Conservation (phyloP, 2,888 invertebrate species). For the Macrosoma leucophasiata region DNA sequence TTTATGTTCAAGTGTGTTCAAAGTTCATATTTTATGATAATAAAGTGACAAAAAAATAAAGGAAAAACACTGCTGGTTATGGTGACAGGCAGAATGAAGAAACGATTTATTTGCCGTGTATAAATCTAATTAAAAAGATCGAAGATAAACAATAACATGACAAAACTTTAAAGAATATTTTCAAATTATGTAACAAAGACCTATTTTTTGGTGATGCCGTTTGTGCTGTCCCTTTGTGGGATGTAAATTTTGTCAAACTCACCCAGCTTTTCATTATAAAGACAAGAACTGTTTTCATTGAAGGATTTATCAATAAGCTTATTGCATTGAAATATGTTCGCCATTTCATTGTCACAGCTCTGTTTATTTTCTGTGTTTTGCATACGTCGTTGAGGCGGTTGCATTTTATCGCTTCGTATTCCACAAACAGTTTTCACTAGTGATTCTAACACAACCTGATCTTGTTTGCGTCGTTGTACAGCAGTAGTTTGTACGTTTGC, state of each 20-base stretch:
- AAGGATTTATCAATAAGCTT: slow-evolving; percentile 43
- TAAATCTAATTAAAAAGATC: no score
- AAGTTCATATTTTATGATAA: no score
- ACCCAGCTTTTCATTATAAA: slow-evolving; percentile 50
- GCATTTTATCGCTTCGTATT: slow-evolving; percentile 32
- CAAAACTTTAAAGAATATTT: no score
- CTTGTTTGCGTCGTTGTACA: slow-evolving; percentile 57
- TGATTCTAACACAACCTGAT: slow-evolving; percentile 55
- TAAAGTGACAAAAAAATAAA: no score
- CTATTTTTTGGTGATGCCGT: no score
- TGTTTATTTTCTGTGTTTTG: slow-evolving; percentile 32
- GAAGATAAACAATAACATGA: no score
- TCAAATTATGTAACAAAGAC: no score
- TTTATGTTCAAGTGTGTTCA: no score
- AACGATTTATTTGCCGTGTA: no score
- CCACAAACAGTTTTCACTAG: slow-evolving; percentile 52
- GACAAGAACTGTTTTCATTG: slow-evolving; percentile 47
- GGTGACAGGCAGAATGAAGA: no score
- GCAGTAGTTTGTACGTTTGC: slow-evolving; percentile 62
- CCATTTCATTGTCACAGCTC: slow-evolving; percentile 39
- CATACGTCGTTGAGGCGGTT: slow-evolving; percentile 16
- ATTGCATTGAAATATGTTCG: slow-evolving; percentile 38
- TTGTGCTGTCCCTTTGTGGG: slow-evolving; percentile 59
- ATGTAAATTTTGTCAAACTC: slow-evolving; percentile 58
- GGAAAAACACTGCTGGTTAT: no score